Evolutionary conservation across 2,113 vertebrate genomes (phyloP).

Genomic region (Leucopsar rothschildi): DNA sequence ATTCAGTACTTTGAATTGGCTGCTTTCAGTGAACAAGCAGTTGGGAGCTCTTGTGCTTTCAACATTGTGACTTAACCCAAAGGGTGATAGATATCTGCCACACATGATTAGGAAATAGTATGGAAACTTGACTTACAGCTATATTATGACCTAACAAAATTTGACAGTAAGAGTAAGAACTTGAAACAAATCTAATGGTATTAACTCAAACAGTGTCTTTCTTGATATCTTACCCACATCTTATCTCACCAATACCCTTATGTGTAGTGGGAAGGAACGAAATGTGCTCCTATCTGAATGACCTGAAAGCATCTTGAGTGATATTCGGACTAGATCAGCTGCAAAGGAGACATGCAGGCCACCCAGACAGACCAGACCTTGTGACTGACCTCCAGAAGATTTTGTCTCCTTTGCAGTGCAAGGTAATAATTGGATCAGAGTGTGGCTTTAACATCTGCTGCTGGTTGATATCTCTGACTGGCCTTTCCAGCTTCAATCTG

Average conservation of each 20-base stretch:
- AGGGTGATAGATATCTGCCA: not conserved
- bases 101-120: not conserved
- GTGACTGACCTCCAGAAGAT: not conserved
- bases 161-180: not conserved
- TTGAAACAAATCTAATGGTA: not conserved
- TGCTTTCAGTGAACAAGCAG: not conserved
- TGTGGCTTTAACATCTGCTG: constrained; percentile 53
- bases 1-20: not conserved
- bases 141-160: not conserved
- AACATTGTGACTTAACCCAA: not conserved
- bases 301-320: not conserved
- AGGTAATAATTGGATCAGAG: constrained; percentile 52
- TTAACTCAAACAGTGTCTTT: not conserved
- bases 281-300: not conserved
- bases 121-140: not conserved
- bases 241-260: not conserved
- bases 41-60: not conserved
- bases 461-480: constrained; percentile 10
- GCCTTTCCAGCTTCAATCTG: constrained; percentile 27
- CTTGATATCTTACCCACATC: not conserved
- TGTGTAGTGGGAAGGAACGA: not conserved
- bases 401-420: not conserved
- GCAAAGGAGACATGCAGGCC: constrained; percentile 1
- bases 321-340: not conserved
- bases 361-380: constrained; percentile 9